A percentile compares a stretch with the other conserved stretches of the same genome.
Evolutionary conservation across 2,797 vertebrate species (phyloP).

Genomic region (Siniperca scherzeri): DNA sequence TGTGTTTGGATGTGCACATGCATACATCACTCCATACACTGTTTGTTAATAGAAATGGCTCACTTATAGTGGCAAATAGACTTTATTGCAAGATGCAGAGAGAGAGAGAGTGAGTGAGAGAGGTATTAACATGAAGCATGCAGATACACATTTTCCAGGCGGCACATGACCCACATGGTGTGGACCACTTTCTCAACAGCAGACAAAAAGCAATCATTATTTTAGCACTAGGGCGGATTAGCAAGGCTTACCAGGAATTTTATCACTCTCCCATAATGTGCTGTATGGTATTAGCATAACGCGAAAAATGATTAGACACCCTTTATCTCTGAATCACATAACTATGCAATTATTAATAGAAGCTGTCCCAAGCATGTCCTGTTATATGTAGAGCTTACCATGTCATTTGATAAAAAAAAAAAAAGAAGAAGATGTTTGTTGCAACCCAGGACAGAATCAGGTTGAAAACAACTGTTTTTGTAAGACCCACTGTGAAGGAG

Average conservation of each 20-base stretch:
- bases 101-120: conserved; percentile 11
- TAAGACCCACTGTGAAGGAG: not conserved
- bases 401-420: conserved; percentile 29
- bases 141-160: conserved; percentile 54
- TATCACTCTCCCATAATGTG: conserved; percentile 78
- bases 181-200: conserved; percentile 69
- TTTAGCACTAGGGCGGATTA: conserved; percentile 81
- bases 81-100: conserved; percentile 50
- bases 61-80: conserved; percentile 51
- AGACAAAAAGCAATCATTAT: conserved; percentile 82
- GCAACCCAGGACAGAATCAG: conserved; percentile 4
- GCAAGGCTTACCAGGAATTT: conserved; percentile 80
- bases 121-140: conserved; percentile 57
- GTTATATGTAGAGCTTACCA: conserved; percentile 47
- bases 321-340: conserved; percentile 78
- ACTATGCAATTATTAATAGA: conserved; percentile 73
- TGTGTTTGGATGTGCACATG: conserved; percentile 20
- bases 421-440: conserved; percentile 15
- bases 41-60: conserved; percentile 67
- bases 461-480: conserved; percentile 25
- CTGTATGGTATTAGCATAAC: conserved; percentile 79
- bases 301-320: conserved; percentile 77
- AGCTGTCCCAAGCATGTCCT: conserved; percentile 54
- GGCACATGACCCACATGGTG: conserved; percentile 69
- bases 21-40: conserved; percentile 51